A percentile compares a stretch with the other conserved stretches of the same genome.
Conservation (phyloP, 2,888 invertebrate genomes). For the Parochlus steinenii region DNA sequence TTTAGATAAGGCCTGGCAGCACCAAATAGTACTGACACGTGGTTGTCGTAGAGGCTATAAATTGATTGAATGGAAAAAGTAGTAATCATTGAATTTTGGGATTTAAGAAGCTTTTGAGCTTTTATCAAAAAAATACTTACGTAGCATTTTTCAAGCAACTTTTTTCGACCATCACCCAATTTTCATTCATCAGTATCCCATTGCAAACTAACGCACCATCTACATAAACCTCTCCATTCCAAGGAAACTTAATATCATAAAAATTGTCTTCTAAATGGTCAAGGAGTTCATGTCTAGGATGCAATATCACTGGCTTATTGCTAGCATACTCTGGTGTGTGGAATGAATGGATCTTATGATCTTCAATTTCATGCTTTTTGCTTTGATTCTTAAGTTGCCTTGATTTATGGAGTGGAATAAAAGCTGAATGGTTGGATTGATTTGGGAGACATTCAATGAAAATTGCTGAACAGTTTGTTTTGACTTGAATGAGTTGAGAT, state of each 20-base stretch:
- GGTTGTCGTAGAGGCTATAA: slow-evolving; percentile 37
- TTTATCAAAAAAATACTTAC: slow-evolving; percentile 24
- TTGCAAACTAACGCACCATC: slow-evolving; percentile 54
- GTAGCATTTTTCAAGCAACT: slow-evolving; percentile 33
- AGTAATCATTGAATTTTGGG: neutral
- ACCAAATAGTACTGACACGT: slow-evolving; percentile 49
- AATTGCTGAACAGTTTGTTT: too few species aligned
- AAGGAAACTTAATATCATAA: slow-evolving; percentile 40
- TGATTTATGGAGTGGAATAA: too few species aligned
- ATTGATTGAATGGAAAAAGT: slow-evolving; percentile 12
- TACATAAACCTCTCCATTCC: slow-evolving; percentile 54
- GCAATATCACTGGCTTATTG: too few species aligned
- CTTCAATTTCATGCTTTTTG: too few species aligned
- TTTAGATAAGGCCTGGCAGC: slow-evolving; percentile 40
- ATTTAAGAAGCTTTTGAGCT: slow-evolving; percentile 6
- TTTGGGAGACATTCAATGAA: too few species aligned
- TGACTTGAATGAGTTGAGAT: too few species aligned
- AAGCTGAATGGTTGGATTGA: too few species aligned
- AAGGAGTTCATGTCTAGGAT: too few species aligned
- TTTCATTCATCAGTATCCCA: slow-evolving; percentile 45
- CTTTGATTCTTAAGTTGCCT: too few species aligned
- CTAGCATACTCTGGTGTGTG: too few species aligned
- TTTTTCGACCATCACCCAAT: slow-evolving; percentile 47
- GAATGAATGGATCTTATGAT: too few species aligned
- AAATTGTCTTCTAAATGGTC: neutral